Evolutionary conservation across 2,113 vertebrate genomes (phyloP), one percentile per base, ranked within the genome.

Genomic region (Cephalopholis sonnerati): DNA sequence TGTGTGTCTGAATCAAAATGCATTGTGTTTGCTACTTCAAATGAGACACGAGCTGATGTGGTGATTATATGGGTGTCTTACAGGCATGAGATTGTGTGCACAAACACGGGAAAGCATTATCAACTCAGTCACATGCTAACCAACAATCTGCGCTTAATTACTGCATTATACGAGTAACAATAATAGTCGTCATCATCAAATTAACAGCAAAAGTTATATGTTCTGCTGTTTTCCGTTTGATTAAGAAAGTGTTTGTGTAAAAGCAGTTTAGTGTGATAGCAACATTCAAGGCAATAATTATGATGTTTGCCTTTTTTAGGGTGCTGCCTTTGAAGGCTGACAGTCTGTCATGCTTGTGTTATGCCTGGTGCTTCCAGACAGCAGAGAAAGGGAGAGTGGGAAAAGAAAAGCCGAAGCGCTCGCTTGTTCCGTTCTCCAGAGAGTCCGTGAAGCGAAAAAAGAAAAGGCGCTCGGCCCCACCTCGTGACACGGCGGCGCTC

Each of bases 401-500:
- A 51, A 67, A 51, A 46, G 22, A 44, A 70, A 29, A 18, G 67
- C 41, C 69, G 29, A 74, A 75, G 62, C 18, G 55, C 57, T 67
- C 22, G 69, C 48, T 64, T 74, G 48, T 67, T 77, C 67, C 62
- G 24, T 25, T 67, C 90, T 84, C 86, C 36, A 80, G 84, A 78
- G 89, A 86, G 39, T 83, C 73, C 64, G 17, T 55, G 58, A 65
- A 82, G 77, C 27, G 72, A n/a, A 77, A 79, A 79, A 80, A 63
- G 39, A 89, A 87, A 82, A 79, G 72, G 70, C 84, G 24, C 79
- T 87, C 25, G 48, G 79, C 79, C 83, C 82, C 82, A 87, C 86
- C 89, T 89, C 61, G 12, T 87, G 76, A 91, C 83, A 88, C 16
- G 55, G 69, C 64, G 67, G 65, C 66, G 7, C 77, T 84, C 81